Conservation (phyloP, 2,888 invertebrate species). For the Apocheima hispidaria region DNA sequence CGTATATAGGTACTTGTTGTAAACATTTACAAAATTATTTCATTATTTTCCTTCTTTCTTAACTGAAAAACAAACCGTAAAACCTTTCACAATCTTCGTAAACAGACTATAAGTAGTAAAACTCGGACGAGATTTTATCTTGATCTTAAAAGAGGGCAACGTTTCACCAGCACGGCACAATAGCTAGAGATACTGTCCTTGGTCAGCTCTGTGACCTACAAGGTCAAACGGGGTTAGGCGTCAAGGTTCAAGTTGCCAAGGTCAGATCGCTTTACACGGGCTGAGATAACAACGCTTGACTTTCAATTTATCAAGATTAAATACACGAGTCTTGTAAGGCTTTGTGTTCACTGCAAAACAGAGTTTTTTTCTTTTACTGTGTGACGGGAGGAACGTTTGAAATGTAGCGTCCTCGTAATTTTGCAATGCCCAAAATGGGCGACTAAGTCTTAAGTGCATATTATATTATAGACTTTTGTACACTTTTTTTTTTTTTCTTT, state of each 20-base stretch:
- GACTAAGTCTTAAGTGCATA: too few relatives aligned
- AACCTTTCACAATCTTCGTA: background rate
- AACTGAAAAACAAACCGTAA: background rate
- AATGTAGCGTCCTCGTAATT: too few relatives aligned
- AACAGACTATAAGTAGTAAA: constrained; percentile 2
- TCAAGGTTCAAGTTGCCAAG: constrained; percentile 58
- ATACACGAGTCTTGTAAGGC: constrained; percentile 17
- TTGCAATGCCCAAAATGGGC: too few relatives aligned
- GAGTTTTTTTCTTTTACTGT: background rate
- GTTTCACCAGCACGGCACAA: constrained; percentile 43
- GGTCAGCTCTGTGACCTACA: constrained; percentile 46
- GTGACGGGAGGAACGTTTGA: too few relatives aligned
- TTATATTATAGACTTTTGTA: too few relatives aligned
- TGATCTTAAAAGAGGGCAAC: constrained; percentile 49
- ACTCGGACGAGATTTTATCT: background rate
- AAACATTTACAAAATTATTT: background rate
- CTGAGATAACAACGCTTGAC: constrained; percentile 33
- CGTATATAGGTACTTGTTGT: too few relatives aligned
- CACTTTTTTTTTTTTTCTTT: too few relatives aligned
- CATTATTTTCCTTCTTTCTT: background rate
- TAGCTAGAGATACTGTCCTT: constrained; percentile 30
- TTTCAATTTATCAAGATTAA: constrained; percentile 39
- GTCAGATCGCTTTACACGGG: constrained; percentile 42
- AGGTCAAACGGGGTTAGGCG: constrained; percentile 54
- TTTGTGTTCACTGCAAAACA: background rate